A percentile compares a stretch with the other conserved stretches of the same genome.
phyloP scores from a whole-genome alignment of 2,113 vertebrate genomes.

The Cisticola juncidis region DNA sequence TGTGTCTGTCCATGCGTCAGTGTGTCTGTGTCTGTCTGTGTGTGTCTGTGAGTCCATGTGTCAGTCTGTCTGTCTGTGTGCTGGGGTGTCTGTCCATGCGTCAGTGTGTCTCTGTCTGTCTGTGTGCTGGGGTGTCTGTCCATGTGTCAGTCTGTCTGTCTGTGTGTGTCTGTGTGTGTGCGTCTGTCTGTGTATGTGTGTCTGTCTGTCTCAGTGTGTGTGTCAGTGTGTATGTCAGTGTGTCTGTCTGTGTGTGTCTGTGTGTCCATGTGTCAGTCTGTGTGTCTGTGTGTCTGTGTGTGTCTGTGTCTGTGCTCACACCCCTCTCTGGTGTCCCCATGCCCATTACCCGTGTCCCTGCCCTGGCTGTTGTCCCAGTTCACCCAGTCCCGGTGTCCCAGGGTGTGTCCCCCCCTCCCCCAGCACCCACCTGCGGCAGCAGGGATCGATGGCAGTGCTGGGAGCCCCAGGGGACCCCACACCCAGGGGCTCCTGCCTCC shows the following conservation, averaged over 20 bases:
- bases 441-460: fast-evolving
- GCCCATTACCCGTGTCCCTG: not conserved
- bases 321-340: not conserved
- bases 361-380: fast-evolving
- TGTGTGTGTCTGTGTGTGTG: not conserved
- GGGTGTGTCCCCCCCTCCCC: not conserved
- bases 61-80: too few relatives aligned
- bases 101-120: not conserved
- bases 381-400: not conserved
- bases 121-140: too few relatives aligned
- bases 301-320: not conserved
- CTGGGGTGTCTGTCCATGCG: too few relatives aligned
- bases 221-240: fast-evolving
- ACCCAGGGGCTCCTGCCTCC: fast-evolving
- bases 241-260: too few relatives aligned
- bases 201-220: too few relatives aligned
- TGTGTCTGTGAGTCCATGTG: too few relatives aligned
- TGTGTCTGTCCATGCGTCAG: not conserved
- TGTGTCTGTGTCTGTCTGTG: not conserved
- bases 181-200: not conserved
- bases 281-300: not conserved
- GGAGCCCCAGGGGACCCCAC: not conserved
- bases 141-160: not conserved
- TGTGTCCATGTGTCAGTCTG: not conserved
- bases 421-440: fast-evolving